Percentiles rank a stretch among this genome's conserved stretches.
phyloP scores from a whole-genome alignment of 2,888 invertebrate species.

The Odontocolon sp. region DNA sequence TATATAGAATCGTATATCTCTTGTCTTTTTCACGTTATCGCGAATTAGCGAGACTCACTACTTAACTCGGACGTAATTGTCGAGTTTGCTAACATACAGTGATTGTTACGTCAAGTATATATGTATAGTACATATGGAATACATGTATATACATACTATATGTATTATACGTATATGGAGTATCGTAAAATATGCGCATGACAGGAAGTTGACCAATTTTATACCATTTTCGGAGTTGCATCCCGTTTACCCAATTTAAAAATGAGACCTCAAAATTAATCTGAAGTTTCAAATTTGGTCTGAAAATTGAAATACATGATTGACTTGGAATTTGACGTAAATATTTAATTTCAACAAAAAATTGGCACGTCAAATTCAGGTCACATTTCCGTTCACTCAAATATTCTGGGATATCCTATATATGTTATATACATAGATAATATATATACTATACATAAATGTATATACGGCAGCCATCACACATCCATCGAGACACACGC shows the following conservation, averaged over 20 bases:
- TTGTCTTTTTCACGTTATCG: constrained; percentile 38
- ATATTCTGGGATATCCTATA: not conserved
- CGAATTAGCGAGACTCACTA: constrained; percentile 54
- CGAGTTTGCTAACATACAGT: constrained; percentile 52
- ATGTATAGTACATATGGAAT: constrained; percentile 8
- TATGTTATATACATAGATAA: not conserved
- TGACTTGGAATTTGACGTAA: too few species aligned
- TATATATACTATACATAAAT: not conserved
- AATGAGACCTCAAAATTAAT: too few species aligned
- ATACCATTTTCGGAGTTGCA: too few species aligned
- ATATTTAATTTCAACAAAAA: too few species aligned
- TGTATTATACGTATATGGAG: constrained; percentile 21
- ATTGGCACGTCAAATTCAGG: too few species aligned
- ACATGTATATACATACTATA: constrained; percentile 13
- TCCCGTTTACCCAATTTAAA: too few species aligned
- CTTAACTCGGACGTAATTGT: constrained; percentile 58
- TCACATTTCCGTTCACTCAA: constrained; percentile 8
- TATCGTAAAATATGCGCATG: too few species aligned
- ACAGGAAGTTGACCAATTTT: too few species aligned
- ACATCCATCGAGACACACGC: constrained; percentile 1
- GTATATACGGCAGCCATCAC: constrained; percentile 17
- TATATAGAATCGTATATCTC: constrained; percentile 9
- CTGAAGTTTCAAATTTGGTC: too few species aligned
- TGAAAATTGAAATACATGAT: too few species aligned
- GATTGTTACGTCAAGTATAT: constrained; percentile 56